Evolutionary conservation across 2,888 invertebrate genomes (phyloP).

Genomic region (Hyles lineata): DNA sequence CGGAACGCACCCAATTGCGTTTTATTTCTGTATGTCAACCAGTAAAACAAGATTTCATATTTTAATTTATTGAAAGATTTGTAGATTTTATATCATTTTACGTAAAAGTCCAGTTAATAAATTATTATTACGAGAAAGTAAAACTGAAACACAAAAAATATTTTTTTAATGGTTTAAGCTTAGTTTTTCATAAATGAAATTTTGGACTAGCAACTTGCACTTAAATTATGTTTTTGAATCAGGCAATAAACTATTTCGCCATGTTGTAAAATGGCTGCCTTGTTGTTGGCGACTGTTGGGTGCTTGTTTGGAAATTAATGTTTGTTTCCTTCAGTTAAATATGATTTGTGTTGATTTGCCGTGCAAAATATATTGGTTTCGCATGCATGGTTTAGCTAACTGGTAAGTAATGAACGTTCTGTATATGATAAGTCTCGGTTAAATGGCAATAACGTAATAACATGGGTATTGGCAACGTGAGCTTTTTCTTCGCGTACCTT

Average conservation of each 20-base stretch:
- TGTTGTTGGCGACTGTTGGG: constrained; percentile 83
- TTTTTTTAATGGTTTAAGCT: neutral
- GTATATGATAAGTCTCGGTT: constrained; percentile 26
- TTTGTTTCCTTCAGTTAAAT: constrained; percentile 72
- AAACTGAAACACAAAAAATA: neutral
- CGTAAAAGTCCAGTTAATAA: neutral
- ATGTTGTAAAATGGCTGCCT: constrained; percentile 81
- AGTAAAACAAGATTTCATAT: neutral
- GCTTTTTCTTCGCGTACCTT: constrained; percentile 51
- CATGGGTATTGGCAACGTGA: constrained; percentile 70
- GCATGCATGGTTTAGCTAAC: constrained; percentile 54
- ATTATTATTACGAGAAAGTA: neutral
- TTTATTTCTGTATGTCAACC: constrained; percentile 43
- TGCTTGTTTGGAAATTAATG: constrained; percentile 79
- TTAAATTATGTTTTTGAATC: neutral
- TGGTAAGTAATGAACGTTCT: constrained; percentile 60
- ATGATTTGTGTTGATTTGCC: constrained; percentile 62
- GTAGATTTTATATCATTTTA: neutral
- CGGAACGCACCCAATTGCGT: constrained; percentile 67
- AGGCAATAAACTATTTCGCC: constrained; percentile 52
- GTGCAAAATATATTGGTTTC: constrained; percentile 56
- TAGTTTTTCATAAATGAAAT: neutral
- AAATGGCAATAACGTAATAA: constrained; percentile 46
- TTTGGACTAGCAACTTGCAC: neutral
- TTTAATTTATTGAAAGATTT: neutral